Percentiles rank a stretch among this genome's conserved stretches.
phyloP scores from a whole-genome alignment of 1,140 invertebrate species.

The Ridgeia piscesae region DNA sequence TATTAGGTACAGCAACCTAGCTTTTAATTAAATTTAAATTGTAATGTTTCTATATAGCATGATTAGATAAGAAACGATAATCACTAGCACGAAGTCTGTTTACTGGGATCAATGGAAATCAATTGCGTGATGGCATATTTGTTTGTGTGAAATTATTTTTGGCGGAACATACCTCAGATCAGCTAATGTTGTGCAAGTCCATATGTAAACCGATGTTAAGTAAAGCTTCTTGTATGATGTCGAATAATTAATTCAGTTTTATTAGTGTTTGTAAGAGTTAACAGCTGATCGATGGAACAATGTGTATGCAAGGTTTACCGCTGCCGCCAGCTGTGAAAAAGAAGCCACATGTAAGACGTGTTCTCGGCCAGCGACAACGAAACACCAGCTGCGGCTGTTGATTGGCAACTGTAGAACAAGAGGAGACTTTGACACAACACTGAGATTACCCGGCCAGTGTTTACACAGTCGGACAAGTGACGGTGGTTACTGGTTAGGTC shows the following conservation, averaged over 20 bases:
- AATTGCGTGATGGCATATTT: neutral
- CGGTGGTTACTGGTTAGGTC: neutral
- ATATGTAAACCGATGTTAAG: too few species aligned
- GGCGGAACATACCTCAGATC: too few species aligned
- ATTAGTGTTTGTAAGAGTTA: neutral
- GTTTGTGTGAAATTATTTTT: neutral
- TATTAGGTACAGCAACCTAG: neutral
- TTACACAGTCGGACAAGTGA: neutral
- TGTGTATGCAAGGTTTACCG: too few species aligned
- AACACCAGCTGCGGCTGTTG: neutral
- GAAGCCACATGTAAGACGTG: too few species aligned
- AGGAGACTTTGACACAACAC: neutral
- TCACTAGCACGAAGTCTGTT: neutral
- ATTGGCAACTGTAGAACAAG: neutral
- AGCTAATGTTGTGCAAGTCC: too few species aligned
- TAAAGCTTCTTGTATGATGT: too few species aligned
- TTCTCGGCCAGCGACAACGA: neutral
- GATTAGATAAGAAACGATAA: neutral
- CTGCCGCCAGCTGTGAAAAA: neutral
- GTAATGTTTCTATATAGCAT: neutral
- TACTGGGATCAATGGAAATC: neutral
- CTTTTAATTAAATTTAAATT: neutral
- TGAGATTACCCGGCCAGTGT: neutral
- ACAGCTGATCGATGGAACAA: neutral
- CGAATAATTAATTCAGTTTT: neutral